Evolutionary conservation across 2,113 vertebrate species (phyloP), one percentile per base, ranked within the genome.

Genomic region (Potamarius usumacintae): DNA sequence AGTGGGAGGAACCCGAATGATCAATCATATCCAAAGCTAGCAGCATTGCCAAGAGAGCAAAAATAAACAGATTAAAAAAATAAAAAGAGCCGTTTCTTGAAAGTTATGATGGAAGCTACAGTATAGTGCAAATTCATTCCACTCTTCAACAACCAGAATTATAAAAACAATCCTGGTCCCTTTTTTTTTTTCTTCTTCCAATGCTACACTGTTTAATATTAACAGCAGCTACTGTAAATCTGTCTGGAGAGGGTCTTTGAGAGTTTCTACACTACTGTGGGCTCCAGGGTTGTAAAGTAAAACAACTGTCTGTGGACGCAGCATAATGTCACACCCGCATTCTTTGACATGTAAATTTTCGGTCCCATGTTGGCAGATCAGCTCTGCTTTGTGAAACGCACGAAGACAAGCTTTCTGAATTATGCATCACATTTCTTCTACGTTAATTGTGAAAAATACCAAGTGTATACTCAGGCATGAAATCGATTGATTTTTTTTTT

Each of bases 311-410:
- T 52, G 50, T 74, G 85, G 88, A 92, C 87, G 58, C 60, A 17
- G 79, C 76, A 30, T 50, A 48, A n/a, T 71, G 83, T 84, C 86
- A 86, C 85, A 76, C 67, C 63, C 74, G 89, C 89, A 91, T 85
- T 85, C 85, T 91, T 91, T 91, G 88, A 91, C 89, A 91, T 91
- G 88, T 90, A 90, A 91, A 91, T 91, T 90, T 48, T 34, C 20
- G 76, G 62, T 89, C 91, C 80, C 77, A 69, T 57, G 83, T 90
- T 48, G 80, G 81, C 76, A 63, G 74, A 88, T 86, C 71, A 77
- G 78, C 82, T 25, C 55, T 65, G 78, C 77, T 63, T 8, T 22
- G 86, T 82, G 78, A 72, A 81, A 85, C 17, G 11, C 72, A 69
- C 27, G 67, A 27, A 57, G 77, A 79, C 78, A 67, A 42, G 85